These are phyloP conservation scores for Colius striatus DNA, from an alignment of 2,113 vertebrate species.

Conservation along the genomic window DNA sequence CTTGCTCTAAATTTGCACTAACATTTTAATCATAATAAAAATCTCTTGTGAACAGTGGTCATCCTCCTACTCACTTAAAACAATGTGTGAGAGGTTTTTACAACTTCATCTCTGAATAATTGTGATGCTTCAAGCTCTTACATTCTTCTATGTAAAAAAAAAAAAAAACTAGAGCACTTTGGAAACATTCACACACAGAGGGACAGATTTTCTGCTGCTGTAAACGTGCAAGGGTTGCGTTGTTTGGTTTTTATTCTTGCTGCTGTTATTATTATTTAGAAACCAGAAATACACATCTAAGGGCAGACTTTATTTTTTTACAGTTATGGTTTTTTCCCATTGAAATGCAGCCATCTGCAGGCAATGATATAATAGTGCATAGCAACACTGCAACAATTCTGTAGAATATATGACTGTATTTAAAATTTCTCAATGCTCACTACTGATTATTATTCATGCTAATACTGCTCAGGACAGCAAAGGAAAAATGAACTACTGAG, in stretches of 20 bases:
- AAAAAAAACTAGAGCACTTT: background rate
- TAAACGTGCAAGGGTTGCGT: background rate
- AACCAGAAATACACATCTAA: background rate
- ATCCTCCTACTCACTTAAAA: background rate
- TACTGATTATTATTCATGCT: background rate
- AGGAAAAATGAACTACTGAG: background rate
- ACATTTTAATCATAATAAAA: background rate
- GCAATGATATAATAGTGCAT: background rate
- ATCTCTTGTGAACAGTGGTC: background rate
- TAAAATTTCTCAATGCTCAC: background rate
- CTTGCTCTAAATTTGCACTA: background rate
- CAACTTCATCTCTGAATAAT: background rate
- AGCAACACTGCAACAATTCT: background rate
- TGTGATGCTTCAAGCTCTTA: background rate
- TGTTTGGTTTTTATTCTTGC: background rate
- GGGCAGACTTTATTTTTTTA: background rate
- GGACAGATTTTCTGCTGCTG: background rate
- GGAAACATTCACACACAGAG: background rate
- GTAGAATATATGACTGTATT: background rate
- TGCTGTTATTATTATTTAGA: background rate
- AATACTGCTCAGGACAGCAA: background rate
- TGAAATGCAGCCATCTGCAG: conserved; percentile 66
- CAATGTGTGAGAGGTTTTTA: background rate
- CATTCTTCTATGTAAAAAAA: background rate
- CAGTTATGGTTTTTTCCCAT: background rate